Evolutionary conservation across 2,113 vertebrate species (phyloP), one percentile per base, ranked within the genome.

Genomic region (Himantopus leucocephalus): DNA sequence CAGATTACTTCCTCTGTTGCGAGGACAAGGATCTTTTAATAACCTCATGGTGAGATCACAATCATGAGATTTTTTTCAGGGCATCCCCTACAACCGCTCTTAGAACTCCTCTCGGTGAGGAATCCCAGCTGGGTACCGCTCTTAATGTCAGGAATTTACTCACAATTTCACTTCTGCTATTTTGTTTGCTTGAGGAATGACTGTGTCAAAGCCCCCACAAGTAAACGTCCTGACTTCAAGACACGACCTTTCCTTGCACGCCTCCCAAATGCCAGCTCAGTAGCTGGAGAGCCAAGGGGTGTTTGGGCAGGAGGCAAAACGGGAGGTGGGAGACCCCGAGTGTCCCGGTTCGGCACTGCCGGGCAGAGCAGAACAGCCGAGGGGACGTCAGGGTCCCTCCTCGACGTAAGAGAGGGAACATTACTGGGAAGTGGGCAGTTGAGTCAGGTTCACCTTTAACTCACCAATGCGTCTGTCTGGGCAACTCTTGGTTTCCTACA

Each of bases 131-230:
- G 2, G 0, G 24, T 11, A 17, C 79, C 19, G 3, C 58, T 41
- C 59, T 92, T 58, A 96, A 96, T 90, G 96, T 90, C 94, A 96
- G 94, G 94, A 96, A 95, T 97, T 97, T 92, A 85, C 97, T 96
- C 35, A 3, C 0, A 1, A 55, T 94, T 92, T 94, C 91, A 94
- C 89, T 97, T 97, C 97, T 97, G 91, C 87, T 91, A 78, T 91
- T 95, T 72, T 50, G 41, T 74, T 92, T 83, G 86, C 48, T 59
- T 68, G 74, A 85, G 64, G 58, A 92, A 72, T 19, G 22, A 10
- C 6, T 5, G 12, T 3, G 30, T 18, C 45, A 67, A 20, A 55
- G 26, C 52, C 12, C 26, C 8, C 2, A 16, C 18, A 8, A 53
- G 9, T 0, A 5, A 64, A 72, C 52, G 37, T 10, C 4, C 74